Base-by-base conservation (phyloP, 2,797 vertebrate species). In the Oryzias sinensis region DNA sequence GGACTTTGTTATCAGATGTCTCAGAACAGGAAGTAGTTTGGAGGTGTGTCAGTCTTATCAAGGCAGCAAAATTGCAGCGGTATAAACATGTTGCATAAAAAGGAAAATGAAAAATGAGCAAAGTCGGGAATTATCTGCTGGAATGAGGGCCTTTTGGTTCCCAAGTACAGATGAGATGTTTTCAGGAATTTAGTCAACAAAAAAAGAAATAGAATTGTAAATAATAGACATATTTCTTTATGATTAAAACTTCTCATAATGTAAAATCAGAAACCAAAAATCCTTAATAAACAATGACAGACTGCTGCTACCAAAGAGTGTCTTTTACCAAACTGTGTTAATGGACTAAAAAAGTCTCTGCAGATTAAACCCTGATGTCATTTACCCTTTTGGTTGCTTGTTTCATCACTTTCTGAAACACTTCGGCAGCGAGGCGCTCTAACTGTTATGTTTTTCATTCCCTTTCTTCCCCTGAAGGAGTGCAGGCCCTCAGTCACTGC, bases 1-100 rank as follows among this genome's bases (percentile, higher is more conserved):
- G 59, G 43, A 54, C 45, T 53, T 66, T 64, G 22, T 14, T n/a
- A 83, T 82, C 74, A 78, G 74, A 88, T 77, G 75, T 65, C 43
- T 52, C 56, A 18, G 58, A 62, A 74, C 68, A 80, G 88, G 86
- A 90, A 84, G 70, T 69, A 56, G 47, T 81, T 81, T 48, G 48
- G 80, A 83, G 85, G 79, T 14, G 74, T 63, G 77, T 76, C 84
- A 2, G 40, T 77, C 75, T 88, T 87, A 90, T 88, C 89, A 14
- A 16, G 45, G 53, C 44, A 5, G 43, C 66, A 50, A 76, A 87
- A 84, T 72, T 54, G n/a, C 27, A 6, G 55, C 43, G 42, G 56
- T 64, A 79, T 83, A 88, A 88, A 88, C 87, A 90, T 64, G 4
- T 29, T 53, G 56, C 58, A 56, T 67, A 53, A 57, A 62, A 53